A percentile compares a stretch with the other conserved stretches of the same genome.
phyloP scores from a whole-genome alignment of 2,113 vertebrate genomes.

The Tyrannus savana region DNA sequence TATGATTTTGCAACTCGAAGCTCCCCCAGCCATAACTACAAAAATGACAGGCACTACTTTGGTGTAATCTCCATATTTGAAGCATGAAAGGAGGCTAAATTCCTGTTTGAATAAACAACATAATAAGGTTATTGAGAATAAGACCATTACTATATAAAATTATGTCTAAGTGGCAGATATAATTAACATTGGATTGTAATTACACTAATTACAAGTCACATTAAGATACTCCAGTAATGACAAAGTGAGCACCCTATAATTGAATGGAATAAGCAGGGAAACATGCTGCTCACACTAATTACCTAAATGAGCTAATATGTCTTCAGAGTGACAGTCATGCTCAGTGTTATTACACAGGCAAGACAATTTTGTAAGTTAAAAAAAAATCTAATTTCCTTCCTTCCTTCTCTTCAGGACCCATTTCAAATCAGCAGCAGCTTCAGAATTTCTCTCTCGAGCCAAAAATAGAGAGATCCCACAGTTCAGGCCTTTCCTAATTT shows the following conservation, averaged over 20 bases:
- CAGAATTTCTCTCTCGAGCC: conserved; percentile 64
- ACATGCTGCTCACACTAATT: conserved; percentile 86
- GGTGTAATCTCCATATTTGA: conserved; percentile 80
- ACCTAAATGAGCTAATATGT: conserved; percentile 85
- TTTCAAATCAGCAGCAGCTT: conserved; percentile 69
- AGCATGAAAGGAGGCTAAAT: conserved; percentile 84
- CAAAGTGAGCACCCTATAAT: conserved; percentile 87
- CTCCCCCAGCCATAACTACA: conserved; percentile 70
- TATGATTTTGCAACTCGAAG: conserved; percentile 74
- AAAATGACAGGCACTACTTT: conserved; percentile 75
- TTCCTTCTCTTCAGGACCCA: conserved; percentile 67
- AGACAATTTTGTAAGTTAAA: conserved; percentile 72
- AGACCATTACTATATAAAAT: conserved; percentile 86
- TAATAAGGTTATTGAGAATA: conserved; percentile 87
- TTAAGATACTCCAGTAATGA: conserved; percentile 88
- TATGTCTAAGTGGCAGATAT: conserved; percentile 86
- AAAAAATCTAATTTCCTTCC: conserved; percentile 66
- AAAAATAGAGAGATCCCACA: conserved; percentile 63
- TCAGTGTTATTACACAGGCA: conserved; percentile 79
- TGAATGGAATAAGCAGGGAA: conserved; percentile 83
- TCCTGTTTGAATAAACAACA: conserved; percentile 84
- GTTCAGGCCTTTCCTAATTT: conserved; percentile 35
- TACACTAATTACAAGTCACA: conserved; percentile 90
- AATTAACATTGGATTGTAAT: conserved; percentile 92
- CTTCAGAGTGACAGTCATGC: conserved; percentile 81